phyloP scores from a whole-genome alignment of 2,797 vertebrate species.

The Gymnodraco acuticeps region DNA sequence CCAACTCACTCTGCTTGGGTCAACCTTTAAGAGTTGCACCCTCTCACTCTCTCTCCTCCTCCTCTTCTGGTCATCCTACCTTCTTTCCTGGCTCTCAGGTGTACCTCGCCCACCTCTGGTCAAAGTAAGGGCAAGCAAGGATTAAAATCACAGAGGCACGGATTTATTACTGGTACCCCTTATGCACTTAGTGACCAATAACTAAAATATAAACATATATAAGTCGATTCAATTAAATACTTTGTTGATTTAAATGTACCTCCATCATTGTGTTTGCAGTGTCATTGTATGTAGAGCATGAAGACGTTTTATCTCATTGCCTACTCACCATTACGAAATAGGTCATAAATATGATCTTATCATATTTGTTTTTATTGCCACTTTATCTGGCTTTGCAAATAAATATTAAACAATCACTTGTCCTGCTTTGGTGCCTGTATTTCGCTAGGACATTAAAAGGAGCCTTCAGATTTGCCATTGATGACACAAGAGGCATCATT shows the following conservation, averaged over 20 bases:
- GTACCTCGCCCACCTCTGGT: constrained; percentile 21
- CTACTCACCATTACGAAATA: neutral
- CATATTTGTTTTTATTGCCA: constrained; percentile 20
- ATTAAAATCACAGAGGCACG: neutral
- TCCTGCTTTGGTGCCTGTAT: constrained; percentile 21
- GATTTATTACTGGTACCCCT: neutral
- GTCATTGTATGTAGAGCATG: constrained; percentile 1
- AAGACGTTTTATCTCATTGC: neutral
- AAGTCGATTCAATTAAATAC: neutral
- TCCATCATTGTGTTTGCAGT: neutral
- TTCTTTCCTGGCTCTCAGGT: constrained; percentile 1
- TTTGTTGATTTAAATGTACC: neutral
- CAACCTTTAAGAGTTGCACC: constrained; percentile 58
- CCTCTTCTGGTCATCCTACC: constrained; percentile 12
- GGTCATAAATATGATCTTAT: neutral
- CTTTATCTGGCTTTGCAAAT: constrained; percentile 19
- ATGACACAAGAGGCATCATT: constrained; percentile 36
- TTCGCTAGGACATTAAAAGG: constrained; percentile 17
- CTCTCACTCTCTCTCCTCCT: constrained; percentile 17
- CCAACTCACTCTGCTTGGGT: constrained; percentile 72
- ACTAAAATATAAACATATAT: neutral
- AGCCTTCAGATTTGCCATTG: constrained; percentile 19
- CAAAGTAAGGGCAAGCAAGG: constrained; percentile 13
- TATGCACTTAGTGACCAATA: neutral
- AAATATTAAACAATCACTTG: constrained; percentile 27